A percentile compares a stretch with the other conserved stretches of the same genome.
These are phyloP conservation scores for Hiodon alosoides DNA, from an alignment of 2,113 vertebrate species.

Conservation along the genomic window DNA sequence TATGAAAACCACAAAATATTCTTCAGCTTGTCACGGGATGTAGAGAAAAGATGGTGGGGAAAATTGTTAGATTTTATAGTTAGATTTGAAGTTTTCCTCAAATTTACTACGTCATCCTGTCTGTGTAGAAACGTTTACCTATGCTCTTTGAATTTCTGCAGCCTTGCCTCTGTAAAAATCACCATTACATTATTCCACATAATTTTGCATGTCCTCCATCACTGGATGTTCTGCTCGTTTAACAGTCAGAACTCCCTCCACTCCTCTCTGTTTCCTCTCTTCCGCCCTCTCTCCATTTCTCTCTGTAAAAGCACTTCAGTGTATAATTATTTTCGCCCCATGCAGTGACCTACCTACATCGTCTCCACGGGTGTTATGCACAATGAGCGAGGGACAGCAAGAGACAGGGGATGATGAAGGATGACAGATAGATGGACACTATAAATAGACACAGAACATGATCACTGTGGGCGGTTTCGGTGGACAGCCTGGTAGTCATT, in stretches of 20 bases:
- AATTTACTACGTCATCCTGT: no score
- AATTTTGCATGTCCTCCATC: background rate
- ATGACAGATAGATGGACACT: constrained; percentile 16
- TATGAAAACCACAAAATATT: background rate
- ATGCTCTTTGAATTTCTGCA: background rate
- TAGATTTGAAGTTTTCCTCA: no score
- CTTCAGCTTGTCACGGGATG: background rate
- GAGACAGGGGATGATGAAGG: constrained; percentile 14
- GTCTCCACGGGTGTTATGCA: constrained; percentile 21
- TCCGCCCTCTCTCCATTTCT: background rate
- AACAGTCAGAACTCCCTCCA: background rate
- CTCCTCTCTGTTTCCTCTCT: background rate
- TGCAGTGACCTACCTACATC: constrained; percentile 22
- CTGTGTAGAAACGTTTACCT: no score
- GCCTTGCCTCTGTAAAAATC: background rate
- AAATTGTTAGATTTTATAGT: background rate
- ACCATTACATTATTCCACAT: background rate
- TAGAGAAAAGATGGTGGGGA: background rate
- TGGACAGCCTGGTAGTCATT: background rate
- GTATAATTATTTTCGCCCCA: constrained; percentile 21
- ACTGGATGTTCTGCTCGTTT: background rate
- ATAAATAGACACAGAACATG: constrained; percentile 21
- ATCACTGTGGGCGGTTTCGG: background rate
- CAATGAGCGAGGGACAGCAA: background rate
- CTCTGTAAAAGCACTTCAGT: constrained; percentile 16